These are phyloP conservation scores for Gracilinanus agilis DNA, from an alignment of 2,113 vertebrate genomes.

Conservation along the genomic window DNA sequence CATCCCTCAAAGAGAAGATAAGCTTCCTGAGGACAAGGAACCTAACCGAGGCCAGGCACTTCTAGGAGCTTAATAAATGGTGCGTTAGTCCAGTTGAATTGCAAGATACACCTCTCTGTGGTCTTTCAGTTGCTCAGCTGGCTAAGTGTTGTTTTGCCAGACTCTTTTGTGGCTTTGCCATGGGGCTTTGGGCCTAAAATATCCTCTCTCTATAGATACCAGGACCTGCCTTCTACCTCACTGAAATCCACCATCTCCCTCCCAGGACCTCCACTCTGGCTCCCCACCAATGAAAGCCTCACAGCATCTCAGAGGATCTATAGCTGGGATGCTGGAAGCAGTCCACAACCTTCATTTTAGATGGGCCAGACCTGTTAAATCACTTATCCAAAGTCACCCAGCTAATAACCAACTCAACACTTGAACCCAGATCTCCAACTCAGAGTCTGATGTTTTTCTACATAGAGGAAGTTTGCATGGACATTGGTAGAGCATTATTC, in stretches of 20 bases:
- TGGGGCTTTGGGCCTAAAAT: neutral
- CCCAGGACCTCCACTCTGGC: neutral
- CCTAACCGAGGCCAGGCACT: neutral
- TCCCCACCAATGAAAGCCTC: neutral
- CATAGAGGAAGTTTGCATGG: neutral
- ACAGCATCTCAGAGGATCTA: neutral
- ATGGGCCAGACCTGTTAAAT: neutral
- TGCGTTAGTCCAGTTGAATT: neutral
- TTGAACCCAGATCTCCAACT: neutral
- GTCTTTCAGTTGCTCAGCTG: neutral
- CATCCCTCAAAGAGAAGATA: neutral
- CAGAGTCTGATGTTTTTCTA: neutral
- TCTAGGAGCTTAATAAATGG: too few species aligned
- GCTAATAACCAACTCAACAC: neutral
- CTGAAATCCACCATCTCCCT: too few species aligned
- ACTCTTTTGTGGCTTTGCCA: neutral
- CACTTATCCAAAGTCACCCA: too few species aligned
- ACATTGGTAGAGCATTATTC: neutral
- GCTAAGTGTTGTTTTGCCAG: neutral
- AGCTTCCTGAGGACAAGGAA: neutral
- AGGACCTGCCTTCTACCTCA: too few species aligned
- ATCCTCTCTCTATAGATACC: neutral
- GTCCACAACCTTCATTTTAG: neutral
- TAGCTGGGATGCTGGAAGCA: neutral
- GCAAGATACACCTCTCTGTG: neutral